Percentiles rank a stretch among this genome's conserved stretches.
Conservation (phyloP, 2,797 vertebrate species). For the Gouania willdenowi region DNA sequence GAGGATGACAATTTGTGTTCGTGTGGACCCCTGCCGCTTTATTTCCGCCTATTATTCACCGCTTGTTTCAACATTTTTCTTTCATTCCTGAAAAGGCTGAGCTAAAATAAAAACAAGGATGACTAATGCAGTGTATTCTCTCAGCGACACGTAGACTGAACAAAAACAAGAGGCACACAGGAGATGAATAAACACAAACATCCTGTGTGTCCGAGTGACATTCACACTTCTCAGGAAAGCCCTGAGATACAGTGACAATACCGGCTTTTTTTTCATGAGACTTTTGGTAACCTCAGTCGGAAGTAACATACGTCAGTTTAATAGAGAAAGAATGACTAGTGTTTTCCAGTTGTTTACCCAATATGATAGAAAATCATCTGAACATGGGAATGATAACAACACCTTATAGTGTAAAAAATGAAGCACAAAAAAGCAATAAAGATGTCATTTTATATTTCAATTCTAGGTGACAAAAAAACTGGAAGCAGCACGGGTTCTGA, state of each 20-base stretch:
- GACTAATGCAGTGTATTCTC: slow-evolving; percentile 42
- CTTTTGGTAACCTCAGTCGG: slow-evolving; percentile 1
- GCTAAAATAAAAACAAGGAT: slow-evolving; percentile 6
- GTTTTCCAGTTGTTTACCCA: slow-evolving; percentile 49
- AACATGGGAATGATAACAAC: slow-evolving; percentile 61
- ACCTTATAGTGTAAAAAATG: too few relatives aligned
- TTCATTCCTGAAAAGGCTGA: slow-evolving; percentile 12
- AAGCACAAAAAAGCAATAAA: too few relatives aligned
- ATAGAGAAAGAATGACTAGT: slow-evolving; percentile 6
- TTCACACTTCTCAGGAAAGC: slow-evolving; percentile 37
- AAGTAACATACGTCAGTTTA: neutral
- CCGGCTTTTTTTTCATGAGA: slow-evolving; percentile 5
- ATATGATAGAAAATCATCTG: slow-evolving; percentile 16
- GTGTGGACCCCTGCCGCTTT: slow-evolving; percentile 25
- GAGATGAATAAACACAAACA: slow-evolving; percentile 46
- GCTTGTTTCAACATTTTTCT: slow-evolving; percentile 1
- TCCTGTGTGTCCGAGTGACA: slow-evolving; percentile 20
- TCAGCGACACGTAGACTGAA: slow-evolving; percentile 35
- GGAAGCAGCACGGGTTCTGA: slow-evolving; percentile 57
- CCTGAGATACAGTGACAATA: neutral
- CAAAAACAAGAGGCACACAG: slow-evolving; percentile 30
- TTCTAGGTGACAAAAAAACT: too few relatives aligned
- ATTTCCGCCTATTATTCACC: slow-evolving; percentile 47
- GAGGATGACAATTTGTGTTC: slow-evolving; percentile 13
- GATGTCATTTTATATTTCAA: too few relatives aligned